These are phyloP conservation scores for Zygaena filipendulae DNA, from an alignment of 2,888 invertebrate species.

Conservation along the genomic window DNA sequence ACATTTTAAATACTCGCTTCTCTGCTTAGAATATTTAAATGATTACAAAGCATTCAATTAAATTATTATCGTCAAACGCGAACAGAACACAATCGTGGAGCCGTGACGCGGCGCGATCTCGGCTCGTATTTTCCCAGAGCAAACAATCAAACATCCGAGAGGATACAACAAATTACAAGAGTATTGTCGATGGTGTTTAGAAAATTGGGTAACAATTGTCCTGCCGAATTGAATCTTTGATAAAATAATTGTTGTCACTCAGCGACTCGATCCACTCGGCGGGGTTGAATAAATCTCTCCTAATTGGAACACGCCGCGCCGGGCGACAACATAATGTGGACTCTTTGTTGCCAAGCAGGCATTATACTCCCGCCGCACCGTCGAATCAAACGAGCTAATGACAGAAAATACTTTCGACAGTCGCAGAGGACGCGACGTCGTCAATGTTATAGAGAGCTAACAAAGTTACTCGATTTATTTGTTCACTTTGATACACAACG, in stretches of 20 bases:
- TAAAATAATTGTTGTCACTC: conserved; percentile 36
- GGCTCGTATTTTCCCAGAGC: conserved; percentile 43
- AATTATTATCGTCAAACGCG: conserved; percentile 54
- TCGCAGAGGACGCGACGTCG: too few relatives aligned
- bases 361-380: conserved; percentile 39
- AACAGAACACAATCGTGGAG: conserved; percentile 38
- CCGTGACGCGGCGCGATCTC: conserved; percentile 34
- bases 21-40: too few relatives aligned
- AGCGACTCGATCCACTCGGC: conserved; percentile 42
- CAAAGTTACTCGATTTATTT: too few relatives aligned
- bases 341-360: conserved; percentile 45
- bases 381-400: conserved; percentile 43
- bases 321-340: conserved; percentile 55
- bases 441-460: too few relatives aligned
- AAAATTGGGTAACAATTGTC: conserved; percentile 61
- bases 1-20: too few relatives aligned
- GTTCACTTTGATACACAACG: too few relatives aligned
- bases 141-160: conserved; percentile 51
- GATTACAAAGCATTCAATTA: conserved; percentile 43
- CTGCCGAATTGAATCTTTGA: conserved; percentile 55
- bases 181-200: conserved; percentile 59
- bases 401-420: too few relatives aligned
- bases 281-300: conserved; percentile 58
- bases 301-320: conserved; percentile 54
- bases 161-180: conserved; percentile 55